Base-by-base conservation (phyloP, 1,140 invertebrate genomes). In the Atta texana region DNA sequence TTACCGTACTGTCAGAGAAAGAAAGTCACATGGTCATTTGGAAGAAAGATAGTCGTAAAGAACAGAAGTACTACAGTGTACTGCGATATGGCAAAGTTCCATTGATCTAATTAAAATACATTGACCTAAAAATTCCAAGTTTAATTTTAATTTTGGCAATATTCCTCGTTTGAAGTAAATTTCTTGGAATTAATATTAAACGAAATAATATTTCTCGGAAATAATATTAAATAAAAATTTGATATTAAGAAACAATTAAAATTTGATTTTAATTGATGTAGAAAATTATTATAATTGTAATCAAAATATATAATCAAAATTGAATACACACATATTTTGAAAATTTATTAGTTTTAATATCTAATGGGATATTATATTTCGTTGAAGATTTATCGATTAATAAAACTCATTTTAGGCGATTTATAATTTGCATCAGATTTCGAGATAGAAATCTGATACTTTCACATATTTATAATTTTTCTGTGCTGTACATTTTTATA, bases 61-160 rank as follows among this genome's bases (percentile, higher is more conserved):
- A 81, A 10, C 14, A 57, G 5, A 3, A 44, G 6, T 39, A n/a
- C 4, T 21, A 39, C 14, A 4, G n/a, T 21, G 21, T 31, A 28
- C n/a, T 51, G n/a, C n/a, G 14, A 55, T 34, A 18, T 34, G 31
- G n/a, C 7, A 39, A 55, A 39, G 31, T 69, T 69, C 12, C 49
- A 80, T 81, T 71, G 55, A 18, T 18, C n/a, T 71, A 71, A 81
- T 81, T 24, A 34, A 81, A 57, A 64, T 57, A 39, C 49, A 18
- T 10, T 28, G 12, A 16, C 5, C 21, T 21, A 34, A 57, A 57
- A 69, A 51, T 34, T 51, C 6, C 39, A 21, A 39, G 31, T 39
- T 55, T 28, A 53, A 34, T 68, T 69, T 57, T 44, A 12, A 71
- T 44, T 55, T 57, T 18, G 31, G 8, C 10, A 57, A n/a, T 63